These are phyloP conservation scores for Tortricodes alternella DNA, from an alignment of 2,888 invertebrate genomes.

Conservation along the genomic window DNA sequence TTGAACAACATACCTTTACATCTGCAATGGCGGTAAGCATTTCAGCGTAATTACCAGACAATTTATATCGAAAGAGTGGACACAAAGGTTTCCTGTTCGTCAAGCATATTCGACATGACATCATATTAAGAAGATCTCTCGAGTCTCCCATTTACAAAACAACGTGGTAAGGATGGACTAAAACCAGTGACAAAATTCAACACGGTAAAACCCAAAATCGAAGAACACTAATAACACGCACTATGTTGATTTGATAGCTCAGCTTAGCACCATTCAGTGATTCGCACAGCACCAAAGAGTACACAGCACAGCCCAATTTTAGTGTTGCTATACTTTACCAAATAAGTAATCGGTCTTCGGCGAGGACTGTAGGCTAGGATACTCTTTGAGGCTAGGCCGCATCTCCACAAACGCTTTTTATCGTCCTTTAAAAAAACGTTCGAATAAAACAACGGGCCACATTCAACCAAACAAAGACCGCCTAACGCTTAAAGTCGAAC, in stretches of 20 bases:
- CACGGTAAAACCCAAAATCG: slow-evolving; percentile 17
- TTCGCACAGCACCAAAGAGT: background rate
- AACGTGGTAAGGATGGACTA: slow-evolving; percentile 12
- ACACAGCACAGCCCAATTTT: slow-evolving; percentile 19
- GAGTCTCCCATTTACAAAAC: slow-evolving; percentile 51
- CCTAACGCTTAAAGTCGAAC: too few relatives aligned
- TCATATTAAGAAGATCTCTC: slow-evolving; percentile 56
- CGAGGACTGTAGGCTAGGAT: too few relatives aligned
- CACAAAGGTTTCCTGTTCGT: slow-evolving; percentile 69
- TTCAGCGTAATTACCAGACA: slow-evolving; percentile 79
- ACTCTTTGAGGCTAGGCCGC: too few relatives aligned
- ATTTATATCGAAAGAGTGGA: slow-evolving; percentile 73
- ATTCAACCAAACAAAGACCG: too few relatives aligned
- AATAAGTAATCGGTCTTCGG: too few relatives aligned
- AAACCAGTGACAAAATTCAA: slow-evolving; percentile 6
- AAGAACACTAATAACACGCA: slow-evolving; percentile 7
- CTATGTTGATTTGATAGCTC: too few relatives aligned
- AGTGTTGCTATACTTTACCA: slow-evolving; percentile 17
- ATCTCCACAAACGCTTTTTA: too few relatives aligned
- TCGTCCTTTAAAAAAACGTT: too few relatives aligned
- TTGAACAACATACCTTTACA: slow-evolving; percentile 61
- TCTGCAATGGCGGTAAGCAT: slow-evolving; percentile 78
- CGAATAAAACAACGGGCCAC: too few relatives aligned
- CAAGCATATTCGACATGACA: slow-evolving; percentile 75
- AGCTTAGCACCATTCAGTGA: background rate